A percentile compares a stretch with the other conserved stretches of the same genome.
These are phyloP conservation scores for Amphiprion percula DNA, from an alignment of 2,113 vertebrate species.

Conservation along the genomic window DNA sequence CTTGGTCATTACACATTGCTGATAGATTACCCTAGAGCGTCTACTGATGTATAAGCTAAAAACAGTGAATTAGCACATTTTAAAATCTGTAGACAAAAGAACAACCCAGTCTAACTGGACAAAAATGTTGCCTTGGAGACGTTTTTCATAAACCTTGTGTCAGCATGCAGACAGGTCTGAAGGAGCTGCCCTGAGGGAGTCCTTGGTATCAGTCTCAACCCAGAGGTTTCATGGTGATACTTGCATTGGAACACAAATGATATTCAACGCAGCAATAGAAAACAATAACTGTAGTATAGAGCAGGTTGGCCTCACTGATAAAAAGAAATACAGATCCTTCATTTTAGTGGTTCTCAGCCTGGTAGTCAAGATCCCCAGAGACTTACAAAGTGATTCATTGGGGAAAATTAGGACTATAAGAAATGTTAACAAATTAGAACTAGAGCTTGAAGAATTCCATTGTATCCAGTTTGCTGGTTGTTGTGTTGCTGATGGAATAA, in stretches of 20 bases:
- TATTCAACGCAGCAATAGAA: conserved; percentile 34
- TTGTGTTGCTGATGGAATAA: no score
- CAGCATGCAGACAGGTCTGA: conserved; percentile 74
- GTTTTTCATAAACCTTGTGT: conserved; percentile 16
- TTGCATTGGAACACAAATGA: conserved; percentile 32
- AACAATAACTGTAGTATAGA: conserved; percentile 22
- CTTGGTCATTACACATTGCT: conserved; percentile 15
- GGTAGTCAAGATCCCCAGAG: conserved; percentile 9
- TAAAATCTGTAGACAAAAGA: conserved; percentile 5
- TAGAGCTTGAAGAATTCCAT: no score
- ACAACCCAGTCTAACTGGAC: conserved; percentile 34
- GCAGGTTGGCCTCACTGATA: conserved; percentile 16
- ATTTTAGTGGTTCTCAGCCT: conserved; percentile 47
- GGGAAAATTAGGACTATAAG: not conserved
- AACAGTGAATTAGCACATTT: conserved; percentile 31
- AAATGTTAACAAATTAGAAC: not conserved
- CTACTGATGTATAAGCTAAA: conserved; percentile 29
- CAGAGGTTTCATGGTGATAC: conserved; percentile 48
- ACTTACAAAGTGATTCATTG: not conserved
- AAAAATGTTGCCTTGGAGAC: conserved; percentile 19
- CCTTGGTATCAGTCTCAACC: conserved; percentile 51
- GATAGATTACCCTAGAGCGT: conserved; percentile 27
- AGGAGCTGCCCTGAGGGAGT: conserved; percentile 62
- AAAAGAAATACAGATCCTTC: conserved; percentile 30
- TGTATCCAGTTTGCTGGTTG: no score